These are phyloP conservation scores for Ganaspis sp. DNA, from an alignment of 1,140 invertebrate species.

Conservation along the genomic window DNA sequence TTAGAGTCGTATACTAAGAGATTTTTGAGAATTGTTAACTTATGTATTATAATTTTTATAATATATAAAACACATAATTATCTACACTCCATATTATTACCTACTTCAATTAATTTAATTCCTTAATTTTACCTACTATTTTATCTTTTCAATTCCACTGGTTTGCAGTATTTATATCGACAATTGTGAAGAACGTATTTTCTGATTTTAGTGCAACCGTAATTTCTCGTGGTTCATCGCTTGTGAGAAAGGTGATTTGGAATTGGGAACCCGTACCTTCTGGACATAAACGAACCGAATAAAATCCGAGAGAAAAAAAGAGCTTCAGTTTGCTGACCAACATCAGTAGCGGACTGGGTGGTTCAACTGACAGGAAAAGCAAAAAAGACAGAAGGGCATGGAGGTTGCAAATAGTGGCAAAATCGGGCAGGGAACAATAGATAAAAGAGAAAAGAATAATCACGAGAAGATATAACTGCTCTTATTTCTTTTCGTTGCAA, in stretches of 20 bases:
- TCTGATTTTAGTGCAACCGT: not conserved
- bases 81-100: too few relatives aligned
- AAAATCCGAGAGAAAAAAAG: constrained; percentile 18
- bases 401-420: constrained; percentile 30
- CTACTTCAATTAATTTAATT: too few relatives aligned
- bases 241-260: constrained; percentile 26
- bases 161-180: too few relatives aligned
- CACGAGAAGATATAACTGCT: constrained; percentile 22
- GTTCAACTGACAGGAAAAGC: not conserved
- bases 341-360: not conserved
- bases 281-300: not conserved
- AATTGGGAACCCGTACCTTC: not conserved
- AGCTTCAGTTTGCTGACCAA: not conserved
- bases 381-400: constrained; percentile 17
- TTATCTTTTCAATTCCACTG: too few relatives aligned
- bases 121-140: too few relatives aligned
- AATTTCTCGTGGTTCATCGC: not conserved
- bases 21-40: too few relatives aligned
- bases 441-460: constrained; percentile 28
- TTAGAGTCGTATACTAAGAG: too few relatives aligned
- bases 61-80: too few relatives aligned
- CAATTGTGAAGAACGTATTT: too few relatives aligned
- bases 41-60: too few relatives aligned
- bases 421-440: constrained; percentile 18
- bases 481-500: constrained; percentile 28